Evolutionary conservation across 2,888 invertebrate species (phyloP), one percentile per base, ranked within the genome.

Genomic region (Diogma glabrata): DNA sequence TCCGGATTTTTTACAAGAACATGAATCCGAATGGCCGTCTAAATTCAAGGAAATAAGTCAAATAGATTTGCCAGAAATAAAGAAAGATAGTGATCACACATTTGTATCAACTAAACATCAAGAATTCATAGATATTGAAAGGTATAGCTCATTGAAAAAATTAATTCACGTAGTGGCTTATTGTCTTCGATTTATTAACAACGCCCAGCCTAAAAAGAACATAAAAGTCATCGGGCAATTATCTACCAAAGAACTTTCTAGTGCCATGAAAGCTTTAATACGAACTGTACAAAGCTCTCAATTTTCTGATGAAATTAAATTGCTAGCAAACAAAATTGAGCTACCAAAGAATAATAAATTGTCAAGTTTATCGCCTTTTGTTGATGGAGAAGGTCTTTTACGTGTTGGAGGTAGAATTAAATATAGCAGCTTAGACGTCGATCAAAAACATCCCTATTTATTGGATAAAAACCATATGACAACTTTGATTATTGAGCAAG

Each of bases 221-320:
- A 33, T 14, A 14, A 33, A 33, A 33, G 16, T 33, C 16, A 12
- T 33, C 7, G 33, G 33, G 33, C n/a, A 3, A 2, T 3, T 33
- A 33, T 33, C 33, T 33, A 33, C 12, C 3, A 33, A 14, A 33
- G 3, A 33, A 16, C 33, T 33, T 6, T 33, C 33, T 14, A 33
- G 12, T 14, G n/a, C 36, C 16, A 36, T 36, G n/a, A 36, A 36
- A 36, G 16, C 8, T 36, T 16, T 36, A 16, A 36, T 36, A 12
- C n/a, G n/a, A 36, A 36, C 16, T 36, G 36, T 36, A n/a, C 36
- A 36, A 36, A 36, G 36, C 16, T 16, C n/a, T 36, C 36, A 36
- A 12, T 36, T 36, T 36, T 14, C 6, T 36, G 36, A 36, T 14
- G 36, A 36, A 36, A 36, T 36, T 36, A 36, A 36, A 36, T 14